phyloP scores from a whole-genome alignment of 2,888 invertebrate genomes.

The Gastrophysa polygoni region DNA sequence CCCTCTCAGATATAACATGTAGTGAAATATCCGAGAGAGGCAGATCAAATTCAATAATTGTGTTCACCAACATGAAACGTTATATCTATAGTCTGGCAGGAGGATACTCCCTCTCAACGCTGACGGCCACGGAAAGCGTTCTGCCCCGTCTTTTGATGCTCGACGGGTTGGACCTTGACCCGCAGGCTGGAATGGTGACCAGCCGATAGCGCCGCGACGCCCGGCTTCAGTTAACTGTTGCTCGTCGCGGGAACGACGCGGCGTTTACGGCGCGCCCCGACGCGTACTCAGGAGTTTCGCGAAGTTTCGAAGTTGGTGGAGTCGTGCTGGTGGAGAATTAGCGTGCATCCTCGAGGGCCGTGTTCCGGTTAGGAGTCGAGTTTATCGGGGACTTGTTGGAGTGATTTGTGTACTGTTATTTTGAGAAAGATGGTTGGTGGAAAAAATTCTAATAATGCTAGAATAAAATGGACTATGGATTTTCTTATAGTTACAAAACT shows the following conservation, averaged over 20 bases:
- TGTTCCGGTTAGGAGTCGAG: background rate
- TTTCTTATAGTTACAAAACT: no score
- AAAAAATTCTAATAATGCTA: no score
- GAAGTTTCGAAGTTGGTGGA: background rate
- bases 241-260: background rate
- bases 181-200: background rate
- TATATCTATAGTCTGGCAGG: no score
- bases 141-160: background rate
- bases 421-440: background rate
- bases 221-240: background rate
- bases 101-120: no score
- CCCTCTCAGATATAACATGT: no score
- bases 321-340: background rate
- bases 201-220: background rate
- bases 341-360: background rate
- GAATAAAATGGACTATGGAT: no score
- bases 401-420: background rate
- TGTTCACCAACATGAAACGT: no score
- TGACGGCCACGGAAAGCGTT: no score
- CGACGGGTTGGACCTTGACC: background rate
- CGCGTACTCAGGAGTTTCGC: background rate
- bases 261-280: background rate
- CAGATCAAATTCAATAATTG: no score
- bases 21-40: no score
- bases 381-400: background rate